Conservation (phyloP, 2,888 invertebrate species). For the Smittia aterrima region DNA sequence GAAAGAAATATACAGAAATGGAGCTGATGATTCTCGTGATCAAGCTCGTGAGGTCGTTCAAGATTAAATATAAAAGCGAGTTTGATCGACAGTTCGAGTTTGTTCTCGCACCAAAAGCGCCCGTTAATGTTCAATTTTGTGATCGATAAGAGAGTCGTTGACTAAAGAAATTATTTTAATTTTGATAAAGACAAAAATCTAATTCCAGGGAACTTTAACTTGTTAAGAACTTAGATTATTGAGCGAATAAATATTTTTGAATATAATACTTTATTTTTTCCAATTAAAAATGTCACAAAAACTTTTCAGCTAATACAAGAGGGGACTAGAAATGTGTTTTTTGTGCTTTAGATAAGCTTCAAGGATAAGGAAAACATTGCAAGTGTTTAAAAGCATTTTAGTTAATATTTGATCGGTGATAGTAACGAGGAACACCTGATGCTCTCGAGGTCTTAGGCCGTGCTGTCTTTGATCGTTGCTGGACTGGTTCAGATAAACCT, state of each 20-base stretch:
- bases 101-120: constrained; percentile 72
- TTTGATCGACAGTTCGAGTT: constrained; percentile 78
- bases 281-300: too few species aligned
- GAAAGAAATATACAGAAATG: constrained; percentile 78
- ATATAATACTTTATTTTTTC: too few species aligned
- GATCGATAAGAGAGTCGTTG: constrained; percentile 54
- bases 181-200: too few species aligned
- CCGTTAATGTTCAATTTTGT: constrained; percentile 65
- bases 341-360: neutral
- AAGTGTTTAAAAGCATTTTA: neutral
- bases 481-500: constrained; percentile 58
- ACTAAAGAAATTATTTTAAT: too few species aligned
- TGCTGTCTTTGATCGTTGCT: constrained; percentile 55
- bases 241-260: too few species aligned
- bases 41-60: constrained; percentile 69
- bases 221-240: too few species aligned
- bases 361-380: neutral
- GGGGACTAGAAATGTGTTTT: neutral
- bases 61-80: constrained; percentile 66
- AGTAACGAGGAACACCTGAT: constrained; percentile 23
- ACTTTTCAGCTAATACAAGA: neutral
- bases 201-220: too few species aligned
- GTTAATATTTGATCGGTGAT: constrained; percentile 18
- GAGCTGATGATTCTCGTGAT: constrained; percentile 71
- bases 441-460: constrained; percentile 45